Conservation (phyloP, 2,797 vertebrate genomes). For the Pseudochaenichthys georgianus region DNA sequence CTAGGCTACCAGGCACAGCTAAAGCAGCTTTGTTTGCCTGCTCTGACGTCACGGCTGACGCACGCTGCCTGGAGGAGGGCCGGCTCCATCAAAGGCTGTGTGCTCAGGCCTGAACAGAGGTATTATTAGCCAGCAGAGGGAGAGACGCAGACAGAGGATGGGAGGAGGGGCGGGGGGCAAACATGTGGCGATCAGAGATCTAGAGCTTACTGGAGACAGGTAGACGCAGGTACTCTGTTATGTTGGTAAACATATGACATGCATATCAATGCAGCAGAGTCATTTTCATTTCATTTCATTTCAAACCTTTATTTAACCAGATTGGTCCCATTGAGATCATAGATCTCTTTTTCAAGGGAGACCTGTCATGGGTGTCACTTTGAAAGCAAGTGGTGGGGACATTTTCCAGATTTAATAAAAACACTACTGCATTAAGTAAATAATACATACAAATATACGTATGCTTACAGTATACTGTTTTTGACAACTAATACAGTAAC, state of each 20-base stretch:
- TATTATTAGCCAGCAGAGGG: conserved; percentile 77
- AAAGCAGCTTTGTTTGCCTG: conserved; percentile 50
- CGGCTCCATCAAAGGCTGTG: conserved; percentile 76
- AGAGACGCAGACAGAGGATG: conserved; percentile 48
- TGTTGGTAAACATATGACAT: not conserved
- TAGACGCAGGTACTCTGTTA: not conserved
- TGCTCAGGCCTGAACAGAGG: conserved; percentile 61
- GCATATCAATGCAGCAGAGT: not conserved
- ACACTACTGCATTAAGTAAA: too few relatives aligned
- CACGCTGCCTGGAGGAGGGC: conserved; percentile 76
- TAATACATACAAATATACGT: too few relatives aligned
- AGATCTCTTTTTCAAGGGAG: too few relatives aligned
- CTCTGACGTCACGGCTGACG: conserved; percentile 86
- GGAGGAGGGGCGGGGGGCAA: not conserved
- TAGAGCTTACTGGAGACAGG: not conserved
- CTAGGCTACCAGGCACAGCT: conserved; percentile 34
- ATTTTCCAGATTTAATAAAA: too few relatives aligned
- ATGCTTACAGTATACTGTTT: too few relatives aligned
- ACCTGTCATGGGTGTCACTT: not conserved
- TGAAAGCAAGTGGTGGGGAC: too few relatives aligned
- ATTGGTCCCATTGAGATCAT: too few relatives aligned
- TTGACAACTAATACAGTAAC: too few relatives aligned
- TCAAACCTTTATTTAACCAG: too few relatives aligned
- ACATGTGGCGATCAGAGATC: not conserved
- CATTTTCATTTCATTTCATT: too few relatives aligned